Evolutionary conservation across 1,140 invertebrate genomes (phyloP).

Genomic region (Olivierus martensii): DNA sequence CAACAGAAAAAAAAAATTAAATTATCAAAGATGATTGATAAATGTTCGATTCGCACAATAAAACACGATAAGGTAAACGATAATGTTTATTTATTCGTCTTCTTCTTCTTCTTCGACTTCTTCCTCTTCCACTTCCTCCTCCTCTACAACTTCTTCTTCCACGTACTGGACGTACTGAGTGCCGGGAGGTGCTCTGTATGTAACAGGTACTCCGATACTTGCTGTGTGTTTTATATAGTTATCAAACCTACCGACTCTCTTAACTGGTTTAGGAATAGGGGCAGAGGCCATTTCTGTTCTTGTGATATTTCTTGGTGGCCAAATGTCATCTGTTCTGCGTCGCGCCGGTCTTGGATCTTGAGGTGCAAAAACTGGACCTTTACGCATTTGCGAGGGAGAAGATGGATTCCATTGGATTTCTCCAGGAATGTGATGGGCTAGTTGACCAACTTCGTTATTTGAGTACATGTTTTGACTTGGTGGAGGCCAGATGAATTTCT

Average conservation of each 20-base stretch:
- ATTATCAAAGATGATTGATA: too few species aligned
- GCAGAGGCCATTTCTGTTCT: neutral
- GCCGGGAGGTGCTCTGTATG: constrained; percentile 19
- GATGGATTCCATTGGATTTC: constrained; percentile 14
- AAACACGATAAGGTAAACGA: too few species aligned
- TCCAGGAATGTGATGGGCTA: neutral
- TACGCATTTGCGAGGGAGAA: neutral
- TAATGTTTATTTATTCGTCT: too few species aligned
- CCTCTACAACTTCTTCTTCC: too few species aligned
- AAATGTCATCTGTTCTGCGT: constrained; percentile 11
- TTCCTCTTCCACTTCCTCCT: too few species aligned
- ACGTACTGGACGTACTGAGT: constrained; percentile 12
- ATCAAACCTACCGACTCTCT: constrained; percentile 6
- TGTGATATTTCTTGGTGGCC: constrained; percentile 9
- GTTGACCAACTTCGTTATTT: too few species aligned
- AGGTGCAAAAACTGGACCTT: neutral
- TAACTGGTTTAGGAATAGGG: neutral
- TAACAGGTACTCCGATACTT: constrained; percentile 14
- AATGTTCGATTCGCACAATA: too few species aligned
- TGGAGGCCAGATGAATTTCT: too few species aligned
- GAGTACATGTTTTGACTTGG: too few species aligned
- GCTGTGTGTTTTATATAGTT: constrained; percentile 10
- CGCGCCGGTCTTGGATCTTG: neutral
- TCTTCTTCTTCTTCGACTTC: too few species aligned
- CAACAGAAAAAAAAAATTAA: too few species aligned